Evolutionary conservation across 2,113 vertebrate species (phyloP).

Genomic region (Vulpes vulpes): DNA sequence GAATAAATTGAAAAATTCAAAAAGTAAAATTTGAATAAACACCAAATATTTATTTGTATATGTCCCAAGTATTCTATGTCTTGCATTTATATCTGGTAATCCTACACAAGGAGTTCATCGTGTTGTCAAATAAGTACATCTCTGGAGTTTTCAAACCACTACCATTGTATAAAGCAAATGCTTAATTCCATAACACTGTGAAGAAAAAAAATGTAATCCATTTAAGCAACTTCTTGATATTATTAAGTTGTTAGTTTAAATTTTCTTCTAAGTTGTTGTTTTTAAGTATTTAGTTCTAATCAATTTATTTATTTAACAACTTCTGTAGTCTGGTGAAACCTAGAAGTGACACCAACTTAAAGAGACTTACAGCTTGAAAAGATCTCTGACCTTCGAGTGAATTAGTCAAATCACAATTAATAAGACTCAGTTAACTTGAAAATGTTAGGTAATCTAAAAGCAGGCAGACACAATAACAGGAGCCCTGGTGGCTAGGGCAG

Average conservation of each 20-base stretch:
- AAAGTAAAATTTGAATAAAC: neutral
- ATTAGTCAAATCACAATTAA: neutral
- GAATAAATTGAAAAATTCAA: neutral
- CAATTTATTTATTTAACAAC: constrained; percentile 1
- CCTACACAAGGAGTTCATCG: neutral
- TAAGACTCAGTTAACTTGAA: neutral
- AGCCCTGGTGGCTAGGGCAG: neutral
- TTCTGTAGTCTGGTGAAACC: neutral
- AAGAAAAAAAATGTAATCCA: neutral
- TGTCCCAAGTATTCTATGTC: neutral
- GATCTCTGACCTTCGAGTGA: neutral
- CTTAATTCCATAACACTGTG: neutral
- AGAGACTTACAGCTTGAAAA: neutral
- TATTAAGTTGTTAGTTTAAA: neutral
- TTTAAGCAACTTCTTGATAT: neutral
- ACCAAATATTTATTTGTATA: neutral
- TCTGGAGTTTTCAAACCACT: neutral
- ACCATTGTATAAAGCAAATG: neutral
- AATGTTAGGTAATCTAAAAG: neutral
- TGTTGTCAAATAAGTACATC: neutral
- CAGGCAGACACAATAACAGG: neutral
- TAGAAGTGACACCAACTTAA: neutral
- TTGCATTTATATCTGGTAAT: constrained; percentile 3
- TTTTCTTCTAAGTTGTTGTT: constrained; percentile 15
- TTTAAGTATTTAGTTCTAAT: neutral